Conservation (phyloP, 1,140 invertebrate genomes). For the Ganaspis sp. region DNA sequence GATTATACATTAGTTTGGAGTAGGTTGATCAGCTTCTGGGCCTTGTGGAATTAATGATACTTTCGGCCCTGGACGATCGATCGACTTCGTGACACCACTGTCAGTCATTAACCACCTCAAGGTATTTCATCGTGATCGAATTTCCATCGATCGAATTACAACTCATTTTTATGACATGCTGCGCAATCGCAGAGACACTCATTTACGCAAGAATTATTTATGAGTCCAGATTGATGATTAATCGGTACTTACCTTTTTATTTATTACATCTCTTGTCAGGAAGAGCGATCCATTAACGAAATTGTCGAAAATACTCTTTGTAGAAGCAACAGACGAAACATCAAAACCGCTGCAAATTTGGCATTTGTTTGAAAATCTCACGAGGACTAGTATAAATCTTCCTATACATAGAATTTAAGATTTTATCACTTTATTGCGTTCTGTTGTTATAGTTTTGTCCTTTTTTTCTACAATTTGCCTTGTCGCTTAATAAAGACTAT, state of each 20-base stretch:
- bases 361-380: no score
- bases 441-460: no score
- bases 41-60: not conserved
- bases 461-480: no score
- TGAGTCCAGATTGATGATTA: not conserved
- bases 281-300: not conserved
- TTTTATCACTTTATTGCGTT: no score
- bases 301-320: not conserved
- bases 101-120: slow-evolving; percentile 20
- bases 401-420: no score
- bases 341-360: no score
- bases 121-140: slow-evolving; percentile 10
- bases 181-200: slow-evolving; percentile 17
- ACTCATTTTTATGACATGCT: slow-evolving; percentile 16
- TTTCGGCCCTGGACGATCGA: not conserved
- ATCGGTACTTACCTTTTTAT: not conserved
- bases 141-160: slow-evolving; percentile 23
- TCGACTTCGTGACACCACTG: slow-evolving; percentile 3
- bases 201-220: slow-evolving; percentile 10
- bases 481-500: no score
- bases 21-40: not conserved
- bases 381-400: no score
- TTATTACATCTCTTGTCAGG: slow-evolving; percentile 11
- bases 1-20: not conserved
- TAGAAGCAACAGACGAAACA: no score